Evolutionary conservation across 2,113 vertebrate genomes (phyloP).

Genomic region (Passer montanus): DNA sequence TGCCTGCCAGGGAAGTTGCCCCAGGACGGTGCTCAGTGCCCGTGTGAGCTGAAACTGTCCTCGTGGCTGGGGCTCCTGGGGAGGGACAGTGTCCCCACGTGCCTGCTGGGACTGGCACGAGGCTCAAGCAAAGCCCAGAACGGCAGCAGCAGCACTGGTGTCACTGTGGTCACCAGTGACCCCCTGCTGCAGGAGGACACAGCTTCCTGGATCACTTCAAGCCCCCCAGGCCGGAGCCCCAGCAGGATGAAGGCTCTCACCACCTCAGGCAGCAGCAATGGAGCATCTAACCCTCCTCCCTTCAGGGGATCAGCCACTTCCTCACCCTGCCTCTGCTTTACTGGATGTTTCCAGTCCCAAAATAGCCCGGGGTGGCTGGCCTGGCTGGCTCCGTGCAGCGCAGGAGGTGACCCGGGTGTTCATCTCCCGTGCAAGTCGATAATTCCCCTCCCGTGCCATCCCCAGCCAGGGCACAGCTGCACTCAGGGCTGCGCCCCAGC

Average conservation of each 20-base stretch:
- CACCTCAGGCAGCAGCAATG: rapidly evolving
- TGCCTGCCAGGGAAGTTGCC: background rate
- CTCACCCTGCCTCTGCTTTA: background rate
- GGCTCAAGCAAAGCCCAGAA: background rate
- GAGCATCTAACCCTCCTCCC: background rate
- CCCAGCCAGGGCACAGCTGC: background rate
- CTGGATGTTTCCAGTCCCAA: background rate
- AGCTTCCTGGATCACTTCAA: background rate
- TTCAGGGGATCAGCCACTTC: background rate
- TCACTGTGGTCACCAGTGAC: background rate
- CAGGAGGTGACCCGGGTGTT: background rate
- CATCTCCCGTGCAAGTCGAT: background rate
- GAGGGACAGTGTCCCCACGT: background rate
- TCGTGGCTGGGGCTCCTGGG: rapidly evolving
- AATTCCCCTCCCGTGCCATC: background rate
- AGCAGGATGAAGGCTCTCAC: background rate
- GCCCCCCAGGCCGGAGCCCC: background rate
- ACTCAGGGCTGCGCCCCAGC: rapidly evolving
- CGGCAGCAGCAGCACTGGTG: background rate
- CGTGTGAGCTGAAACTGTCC: background rate
- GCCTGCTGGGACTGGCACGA: background rate
- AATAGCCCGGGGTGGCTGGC: background rate
- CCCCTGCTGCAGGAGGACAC: background rate
- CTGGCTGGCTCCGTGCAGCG: rapidly evolving
- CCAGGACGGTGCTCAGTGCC: rapidly evolving